Base-by-base conservation (phyloP, 2,888 invertebrate genomes). In the Mesodorylaimus sp. region DNA sequence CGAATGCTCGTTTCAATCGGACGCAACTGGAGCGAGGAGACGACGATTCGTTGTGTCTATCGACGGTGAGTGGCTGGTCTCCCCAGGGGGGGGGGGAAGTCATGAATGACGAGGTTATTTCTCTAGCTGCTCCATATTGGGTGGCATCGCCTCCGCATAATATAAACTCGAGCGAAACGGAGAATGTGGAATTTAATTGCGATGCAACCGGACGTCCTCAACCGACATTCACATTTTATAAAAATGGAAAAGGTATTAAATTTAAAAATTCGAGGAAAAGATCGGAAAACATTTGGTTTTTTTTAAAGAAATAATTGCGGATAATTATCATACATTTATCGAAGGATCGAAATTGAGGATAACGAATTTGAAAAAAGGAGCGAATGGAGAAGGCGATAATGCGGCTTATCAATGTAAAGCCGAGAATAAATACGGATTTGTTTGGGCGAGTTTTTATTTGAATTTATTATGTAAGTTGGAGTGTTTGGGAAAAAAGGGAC, bases 391-490 rank as follows among this genome's bases (percentile, higher is more conserved):
- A 26, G 71, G 61, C 29, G 93, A 93, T 68, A 93, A 88, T 1
- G 89, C 88, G 57, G 95, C 95, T 70, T 89, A 93, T 66, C 95
- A 97, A 54, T 97, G 97, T 70, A 97, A 97, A 74, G 93, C 93
- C 3, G 89, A 93, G 64, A 97, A 97, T 69, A 83, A 84, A 28
- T 78, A 89, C 59, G 95, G 95, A 32, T 97, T 91, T 70, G 85
- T 89, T 29, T 97, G 91, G 74, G 86, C 87, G 67, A 95, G 97
- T 72, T 87, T 93, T 56, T 97, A 84, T 69, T 78, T 97, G 36
- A 99, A 97, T 70, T 89, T 97, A 5, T 74, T 88, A 59, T 77
- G 81, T 81, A 66, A 73, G 75, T 60, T n/a, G 10, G n/a, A n/a
- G n/a, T n/a, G n/a, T n/a, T n/a, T n/a, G n/a, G n/a, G n/a, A n/a